Evolutionary conservation across 2,888 invertebrate species (phyloP).

Genomic region (Plebejus melissa): DNA sequence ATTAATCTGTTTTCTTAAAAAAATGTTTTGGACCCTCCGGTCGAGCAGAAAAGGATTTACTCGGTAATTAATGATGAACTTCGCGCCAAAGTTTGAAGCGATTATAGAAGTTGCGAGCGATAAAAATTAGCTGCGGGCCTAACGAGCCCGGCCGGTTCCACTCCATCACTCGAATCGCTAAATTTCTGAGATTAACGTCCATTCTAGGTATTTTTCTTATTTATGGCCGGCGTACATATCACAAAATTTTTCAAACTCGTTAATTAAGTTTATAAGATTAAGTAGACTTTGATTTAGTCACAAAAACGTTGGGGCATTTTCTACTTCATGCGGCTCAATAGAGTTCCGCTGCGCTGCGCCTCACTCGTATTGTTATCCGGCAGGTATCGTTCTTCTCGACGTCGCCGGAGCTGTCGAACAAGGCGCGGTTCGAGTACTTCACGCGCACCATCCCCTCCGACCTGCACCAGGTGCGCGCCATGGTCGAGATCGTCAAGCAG

Average conservation of each 20-base stretch:
- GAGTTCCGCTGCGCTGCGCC: no score
- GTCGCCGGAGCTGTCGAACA: constrained; percentile 94
- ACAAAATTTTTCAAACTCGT: not conserved
- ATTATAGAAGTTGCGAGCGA: constrained; percentile 4
- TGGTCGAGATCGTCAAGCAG: constrained; percentile 93
- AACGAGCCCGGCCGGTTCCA: not conserved
- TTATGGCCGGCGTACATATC: not conserved
- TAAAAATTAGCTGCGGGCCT: constrained; percentile 16
- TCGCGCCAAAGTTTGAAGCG: not conserved
- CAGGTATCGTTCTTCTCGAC: constrained; percentile 97
- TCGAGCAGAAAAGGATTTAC: constrained; percentile 3
- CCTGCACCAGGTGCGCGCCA: constrained; percentile 92
- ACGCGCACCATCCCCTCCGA: constrained; percentile 96
- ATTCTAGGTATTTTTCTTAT: not conserved
- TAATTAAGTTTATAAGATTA: not conserved
- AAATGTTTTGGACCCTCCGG: not conserved
- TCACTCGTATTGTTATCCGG: not conserved
- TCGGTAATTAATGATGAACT: constrained; percentile 23
- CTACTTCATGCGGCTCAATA: not conserved
- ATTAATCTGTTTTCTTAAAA: constrained; percentile 22
- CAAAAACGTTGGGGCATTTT: not conserved
- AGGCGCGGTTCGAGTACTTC: constrained; percentile 96
- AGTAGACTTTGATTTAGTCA: not conserved
- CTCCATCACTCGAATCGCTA: not conserved
- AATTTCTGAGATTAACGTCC: constrained; percentile 17